Base-by-base conservation (phyloP, 2,797 vertebrate species). In the Synaphobranchus kaupii region DNA sequence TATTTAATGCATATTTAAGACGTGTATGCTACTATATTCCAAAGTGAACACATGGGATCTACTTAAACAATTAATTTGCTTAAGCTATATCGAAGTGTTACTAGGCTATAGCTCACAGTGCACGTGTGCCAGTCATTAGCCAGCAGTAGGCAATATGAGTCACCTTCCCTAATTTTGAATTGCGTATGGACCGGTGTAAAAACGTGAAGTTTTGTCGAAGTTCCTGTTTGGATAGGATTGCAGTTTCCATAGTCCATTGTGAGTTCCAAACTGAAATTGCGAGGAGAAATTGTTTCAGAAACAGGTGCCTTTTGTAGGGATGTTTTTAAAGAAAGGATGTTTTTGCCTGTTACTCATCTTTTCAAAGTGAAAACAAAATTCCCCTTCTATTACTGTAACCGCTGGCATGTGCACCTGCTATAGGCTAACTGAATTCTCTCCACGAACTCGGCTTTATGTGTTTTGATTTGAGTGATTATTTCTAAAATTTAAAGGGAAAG, bases 191-290 rank as follows among this genome's bases (percentile, higher is more conserved):
- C 34, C 39, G 22, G 34, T 86, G 85, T 39, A 60, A 58, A 12
- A 34, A 66, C 83, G 58, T 66, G 83, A 84, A 84, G 22, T 66
- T 54, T 22, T 60, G 76, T 81, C 52, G 0, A 58, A 63, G 86
- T 86, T 86, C 86, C 86, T 86, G 86, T 86, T 86, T 82, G 52
- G 34, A 63, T 15, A 15, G 76, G 34, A 17, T 60, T 78, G 9
- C n/a, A 47, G 28, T 34, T 78, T 86, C 76, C 22, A n/a, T 17
- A 20, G 25, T 60, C 82, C 31, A 56, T 56, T 84, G 83, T 84
- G 22, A 39, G 39, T 3, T 25, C 34, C 17, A 13, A 25, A 56
- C n/a, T 12, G 78, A 39, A 31, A 60, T 58, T 84, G 82, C 54
- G 52, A 6, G 47, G 12, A 56, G 13, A 84, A 63, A 44, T 44